These are phyloP conservation scores for Rhogogaster chlorosoma DNA, from an alignment of 2,888 invertebrate genomes.

Conservation along the genomic window DNA sequence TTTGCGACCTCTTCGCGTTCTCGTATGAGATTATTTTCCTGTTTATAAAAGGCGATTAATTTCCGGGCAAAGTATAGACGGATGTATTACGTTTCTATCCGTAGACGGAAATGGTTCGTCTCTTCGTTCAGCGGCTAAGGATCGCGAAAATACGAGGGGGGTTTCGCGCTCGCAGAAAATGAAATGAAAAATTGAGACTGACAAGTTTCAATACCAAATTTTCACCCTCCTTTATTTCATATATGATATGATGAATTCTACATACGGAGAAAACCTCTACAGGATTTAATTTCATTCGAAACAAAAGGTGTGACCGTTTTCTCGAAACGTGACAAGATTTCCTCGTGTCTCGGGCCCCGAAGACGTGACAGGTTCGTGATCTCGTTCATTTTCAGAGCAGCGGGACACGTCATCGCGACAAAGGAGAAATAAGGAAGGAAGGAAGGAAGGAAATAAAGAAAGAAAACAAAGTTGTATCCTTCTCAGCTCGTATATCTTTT, in stretches of 20 bases:
- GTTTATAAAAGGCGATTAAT: slow-evolving; percentile 2
- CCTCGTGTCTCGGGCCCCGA: neutral
- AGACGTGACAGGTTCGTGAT: slow-evolving; percentile 1
- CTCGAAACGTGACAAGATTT: slow-evolving; percentile 1
- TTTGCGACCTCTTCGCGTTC: neutral
- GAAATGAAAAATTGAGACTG: neutral
- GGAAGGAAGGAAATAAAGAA: neutral
- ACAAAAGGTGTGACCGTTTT: neutral
- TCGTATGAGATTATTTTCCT: neutral
- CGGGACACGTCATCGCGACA: neutral
- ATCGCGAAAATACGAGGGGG: neutral
- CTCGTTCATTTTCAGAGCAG: neutral
- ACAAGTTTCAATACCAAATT: neutral
- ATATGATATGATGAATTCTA: no score
- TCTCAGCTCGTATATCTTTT: slow-evolving; percentile 7
- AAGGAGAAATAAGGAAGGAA: neutral
- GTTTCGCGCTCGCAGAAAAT: neutral
- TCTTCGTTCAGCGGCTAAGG: neutral
- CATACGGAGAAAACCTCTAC: neutral
- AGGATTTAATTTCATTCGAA: neutral
- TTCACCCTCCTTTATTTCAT: neutral
- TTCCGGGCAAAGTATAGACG: neutral
- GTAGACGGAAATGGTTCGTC: neutral
- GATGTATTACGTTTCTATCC: neutral
- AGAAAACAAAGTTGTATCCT: slow-evolving; percentile 1